Conservation (phyloP, 1,140 invertebrate genomes). For the Orius insidiosus region DNA sequence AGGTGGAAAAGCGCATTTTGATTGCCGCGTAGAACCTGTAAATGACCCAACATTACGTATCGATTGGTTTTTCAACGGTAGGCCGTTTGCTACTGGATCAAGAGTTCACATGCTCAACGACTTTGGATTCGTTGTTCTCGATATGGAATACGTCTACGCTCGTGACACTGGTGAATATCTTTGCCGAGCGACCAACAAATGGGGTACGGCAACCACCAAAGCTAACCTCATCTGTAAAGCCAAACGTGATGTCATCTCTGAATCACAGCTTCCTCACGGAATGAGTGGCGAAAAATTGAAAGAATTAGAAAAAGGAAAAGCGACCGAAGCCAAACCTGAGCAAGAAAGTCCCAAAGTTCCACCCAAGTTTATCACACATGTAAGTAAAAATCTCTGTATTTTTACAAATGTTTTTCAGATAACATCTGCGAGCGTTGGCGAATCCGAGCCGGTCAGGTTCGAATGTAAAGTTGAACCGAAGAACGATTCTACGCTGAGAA, state of each 20-base stretch:
- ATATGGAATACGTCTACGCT: conserved; percentile 70
- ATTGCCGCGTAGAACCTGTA: conserved; percentile 74
- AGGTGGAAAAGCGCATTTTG: conserved; percentile 76
- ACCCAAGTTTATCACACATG: conserved; percentile 66
- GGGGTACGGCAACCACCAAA: conserved; percentile 68
- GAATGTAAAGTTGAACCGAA: conserved; percentile 90
- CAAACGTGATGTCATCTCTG: conserved; percentile 72
- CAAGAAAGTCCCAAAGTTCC: conserved; percentile 50
- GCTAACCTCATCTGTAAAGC: conserved; percentile 67
- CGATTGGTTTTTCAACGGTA: conserved; percentile 87
- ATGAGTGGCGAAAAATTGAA: conserved; percentile 85
- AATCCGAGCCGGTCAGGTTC: conserved; percentile 83
- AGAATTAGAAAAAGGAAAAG: conserved; percentile 72
- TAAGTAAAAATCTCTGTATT: no score
- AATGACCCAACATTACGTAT: conserved; percentile 75
- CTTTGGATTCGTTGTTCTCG: conserved; percentile 79
- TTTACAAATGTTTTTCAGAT: conserved; percentile 32
- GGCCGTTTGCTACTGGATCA: conserved; percentile 71
- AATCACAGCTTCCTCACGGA: conserved; percentile 80
- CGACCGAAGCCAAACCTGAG: conserved; percentile 42
- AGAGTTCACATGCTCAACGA: conserved; percentile 82
- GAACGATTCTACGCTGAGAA: conserved; percentile 76
- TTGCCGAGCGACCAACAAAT: conserved; percentile 69
- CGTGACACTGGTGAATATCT: conserved; percentile 74
- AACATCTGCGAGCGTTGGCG: conserved; percentile 58